Conservation (phyloP, 2,888 invertebrate genomes). For the Falcaria lacertinaria region DNA sequence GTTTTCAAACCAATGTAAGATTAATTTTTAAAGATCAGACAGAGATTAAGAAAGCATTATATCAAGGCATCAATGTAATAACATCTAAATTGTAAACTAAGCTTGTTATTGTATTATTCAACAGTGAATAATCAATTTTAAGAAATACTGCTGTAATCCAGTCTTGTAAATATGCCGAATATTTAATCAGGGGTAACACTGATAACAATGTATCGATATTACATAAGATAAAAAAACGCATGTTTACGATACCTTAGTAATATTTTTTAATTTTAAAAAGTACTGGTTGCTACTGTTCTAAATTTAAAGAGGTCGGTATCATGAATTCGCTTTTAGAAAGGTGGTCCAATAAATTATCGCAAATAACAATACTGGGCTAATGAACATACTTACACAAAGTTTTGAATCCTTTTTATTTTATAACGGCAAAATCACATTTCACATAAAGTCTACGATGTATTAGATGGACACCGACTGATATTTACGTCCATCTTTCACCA, state of each 20-base stretch:
- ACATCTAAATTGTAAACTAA: background rate
- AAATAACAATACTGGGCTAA: background rate
- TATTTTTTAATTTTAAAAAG: no score
- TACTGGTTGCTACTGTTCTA: no score
- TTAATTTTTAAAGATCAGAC: no score
- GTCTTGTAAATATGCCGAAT: background rate
- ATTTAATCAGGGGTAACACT: background rate
- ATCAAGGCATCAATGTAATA: background rate
- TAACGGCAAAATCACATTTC: slow-evolving; percentile 60
- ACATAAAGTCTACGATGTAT: slow-evolving; percentile 44
- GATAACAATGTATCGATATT: background rate
- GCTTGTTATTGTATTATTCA: no score
- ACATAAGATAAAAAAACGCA: background rate
- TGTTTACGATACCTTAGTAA: background rate
- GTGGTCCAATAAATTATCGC: background rate
- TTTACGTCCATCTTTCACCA: slow-evolving; percentile 62
- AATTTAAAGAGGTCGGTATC: background rate
- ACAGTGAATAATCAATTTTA: no score
- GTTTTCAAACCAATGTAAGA: no score
- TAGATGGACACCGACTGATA: slow-evolving; percentile 47
- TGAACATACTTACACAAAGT: slow-evolving; percentile 42
- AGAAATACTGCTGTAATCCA: no score
- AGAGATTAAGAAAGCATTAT: background rate
- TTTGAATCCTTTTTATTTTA: slow-evolving; percentile 38
- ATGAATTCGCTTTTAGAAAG: background rate